Conservation (phyloP, 2,888 invertebrate genomes). For the Netelia fuscicornis region DNA sequence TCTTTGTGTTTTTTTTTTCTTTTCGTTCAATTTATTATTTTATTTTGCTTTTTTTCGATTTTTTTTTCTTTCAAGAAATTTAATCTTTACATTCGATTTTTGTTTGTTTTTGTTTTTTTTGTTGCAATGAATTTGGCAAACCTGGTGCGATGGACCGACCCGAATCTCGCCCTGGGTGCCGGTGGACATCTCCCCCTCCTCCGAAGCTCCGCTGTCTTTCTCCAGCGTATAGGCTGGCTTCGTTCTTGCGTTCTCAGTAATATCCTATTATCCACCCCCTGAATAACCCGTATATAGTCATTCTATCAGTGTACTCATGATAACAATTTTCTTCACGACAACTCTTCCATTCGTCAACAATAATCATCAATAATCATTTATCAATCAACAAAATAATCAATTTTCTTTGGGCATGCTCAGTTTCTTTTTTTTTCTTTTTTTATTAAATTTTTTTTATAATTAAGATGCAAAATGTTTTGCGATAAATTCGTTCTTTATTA, state of each 20-base stretch:
- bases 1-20: conserved; percentile 23
- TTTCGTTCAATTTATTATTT: conserved; percentile 67
- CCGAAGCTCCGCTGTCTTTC: conserved; percentile 84
- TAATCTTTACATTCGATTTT: conserved; percentile 38
- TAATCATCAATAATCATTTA: conserved; percentile 48
- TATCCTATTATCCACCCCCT: conserved; percentile 84
- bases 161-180: conserved; percentile 92
- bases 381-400: conserved; percentile 28
- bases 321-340: conserved; percentile 44
- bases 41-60: conserved; percentile 15
- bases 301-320: conserved; percentile 73
- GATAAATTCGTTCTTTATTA: not conserved
- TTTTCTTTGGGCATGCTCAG: conserved; percentile 43
- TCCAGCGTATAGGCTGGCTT: conserved; percentile 83
- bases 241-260: conserved; percentile 83
- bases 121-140: conserved; percentile 82
- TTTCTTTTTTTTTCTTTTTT: not conserved
- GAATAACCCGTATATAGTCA: conserved; percentile 77
- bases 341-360: conserved; percentile 4
- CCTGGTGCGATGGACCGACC: conserved; percentile 92
- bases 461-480: not conserved
- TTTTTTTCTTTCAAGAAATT: conserved; percentile 41
- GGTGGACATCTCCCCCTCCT: conserved; percentile 86
- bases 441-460: too few species aligned
- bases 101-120: conserved; percentile 58